A percentile compares a stretch with the other conserved stretches of the same genome.
Conservation (phyloP, 2,113 vertebrate genomes). For the Esox niger region DNA sequence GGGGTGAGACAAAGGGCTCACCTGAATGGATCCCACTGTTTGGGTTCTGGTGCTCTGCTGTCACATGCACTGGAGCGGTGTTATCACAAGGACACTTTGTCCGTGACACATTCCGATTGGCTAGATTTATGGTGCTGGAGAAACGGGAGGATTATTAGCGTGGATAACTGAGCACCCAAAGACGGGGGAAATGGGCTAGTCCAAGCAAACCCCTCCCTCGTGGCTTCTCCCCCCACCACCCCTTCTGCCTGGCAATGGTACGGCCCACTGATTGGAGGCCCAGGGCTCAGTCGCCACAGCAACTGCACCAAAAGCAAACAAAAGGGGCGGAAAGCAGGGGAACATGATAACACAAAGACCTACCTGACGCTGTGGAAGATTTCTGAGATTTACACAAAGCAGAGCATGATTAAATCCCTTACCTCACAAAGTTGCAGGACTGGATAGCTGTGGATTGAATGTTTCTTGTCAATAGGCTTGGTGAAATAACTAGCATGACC, state of each 20-base stretch:
- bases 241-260: slow-evolving; percentile 54
- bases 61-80: slow-evolving; percentile 27
- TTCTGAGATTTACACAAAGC: slow-evolving; percentile 51
- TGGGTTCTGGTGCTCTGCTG: slow-evolving; percentile 20
- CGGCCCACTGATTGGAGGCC: slow-evolving; percentile 70
- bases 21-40: slow-evolving; percentile 30
- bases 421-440: neutral
- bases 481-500: neutral
- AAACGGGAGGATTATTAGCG: slow-evolving; percentile 50
- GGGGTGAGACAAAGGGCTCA: slow-evolving; percentile 26
- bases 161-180: neutral
- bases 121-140: slow-evolving; percentile 53
- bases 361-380: slow-evolving; percentile 62
- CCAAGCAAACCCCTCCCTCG: neutral
- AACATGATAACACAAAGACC: slow-evolving; percentile 71
- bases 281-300: slow-evolving; percentile 68
- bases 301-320: slow-evolving; percentile 79
- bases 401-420: slow-evolving; percentile 3
- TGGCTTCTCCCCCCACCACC: slow-evolving; percentile 21
- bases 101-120: slow-evolving; percentile 44
- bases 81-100: slow-evolving; percentile 63
- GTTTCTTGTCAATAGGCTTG: neutral
- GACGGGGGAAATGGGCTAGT: slow-evolving; percentile 1
- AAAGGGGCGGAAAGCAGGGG: slow-evolving; percentile 69
- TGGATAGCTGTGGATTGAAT: neutral